phyloP scores from a whole-genome alignment of 2,113 vertebrate species.

The Hippoglossus stenolepis region DNA sequence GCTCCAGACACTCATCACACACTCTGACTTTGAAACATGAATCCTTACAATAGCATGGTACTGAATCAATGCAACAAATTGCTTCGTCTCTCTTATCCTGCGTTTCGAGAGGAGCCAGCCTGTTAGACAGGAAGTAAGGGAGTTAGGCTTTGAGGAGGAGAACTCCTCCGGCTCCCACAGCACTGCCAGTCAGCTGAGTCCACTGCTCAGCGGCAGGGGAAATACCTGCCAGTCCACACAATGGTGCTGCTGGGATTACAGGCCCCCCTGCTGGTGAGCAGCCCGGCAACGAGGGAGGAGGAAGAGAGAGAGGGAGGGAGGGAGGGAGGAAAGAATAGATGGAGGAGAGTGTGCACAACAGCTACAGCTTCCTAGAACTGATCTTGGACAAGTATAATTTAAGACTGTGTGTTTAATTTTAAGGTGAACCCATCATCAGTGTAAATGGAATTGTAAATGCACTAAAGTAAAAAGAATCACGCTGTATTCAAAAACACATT shows the following conservation, averaged over 20 bases:
- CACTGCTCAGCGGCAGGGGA: slow-evolving; percentile 80
- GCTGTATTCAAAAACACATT: too few species aligned
- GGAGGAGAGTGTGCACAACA: slow-evolving; percentile 66
- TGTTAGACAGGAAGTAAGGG: slow-evolving; percentile 62
- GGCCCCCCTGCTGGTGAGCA: slow-evolving; percentile 86
- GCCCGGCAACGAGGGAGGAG: slow-evolving; percentile 53
- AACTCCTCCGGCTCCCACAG: slow-evolving; percentile 64
- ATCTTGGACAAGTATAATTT: slow-evolving; percentile 48
- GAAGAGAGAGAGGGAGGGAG: background rate
- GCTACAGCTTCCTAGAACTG: slow-evolving; percentile 81
- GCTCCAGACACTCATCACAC: slow-evolving; percentile 5
- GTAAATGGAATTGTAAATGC: too few species aligned
- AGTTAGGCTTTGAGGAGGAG: slow-evolving; percentile 46
- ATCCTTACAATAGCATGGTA: background rate
- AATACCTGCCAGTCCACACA: slow-evolving; percentile 88
- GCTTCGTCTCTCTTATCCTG: slow-evolving; percentile 35
- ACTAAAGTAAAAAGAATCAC: too few species aligned
- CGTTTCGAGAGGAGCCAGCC: slow-evolving; percentile 15
- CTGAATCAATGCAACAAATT: background rate
- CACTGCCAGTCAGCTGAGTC: slow-evolving; percentile 81
- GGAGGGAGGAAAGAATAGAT: background rate
- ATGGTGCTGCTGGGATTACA: slow-evolving; percentile 85
- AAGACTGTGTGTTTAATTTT: background rate
- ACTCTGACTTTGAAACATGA: slow-evolving; percentile 15
- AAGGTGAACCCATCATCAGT: background rate